These are phyloP conservation scores for Polyergus mexicanus DNA, from an alignment of 1,140 invertebrate species.

Conservation along the genomic window DNA sequence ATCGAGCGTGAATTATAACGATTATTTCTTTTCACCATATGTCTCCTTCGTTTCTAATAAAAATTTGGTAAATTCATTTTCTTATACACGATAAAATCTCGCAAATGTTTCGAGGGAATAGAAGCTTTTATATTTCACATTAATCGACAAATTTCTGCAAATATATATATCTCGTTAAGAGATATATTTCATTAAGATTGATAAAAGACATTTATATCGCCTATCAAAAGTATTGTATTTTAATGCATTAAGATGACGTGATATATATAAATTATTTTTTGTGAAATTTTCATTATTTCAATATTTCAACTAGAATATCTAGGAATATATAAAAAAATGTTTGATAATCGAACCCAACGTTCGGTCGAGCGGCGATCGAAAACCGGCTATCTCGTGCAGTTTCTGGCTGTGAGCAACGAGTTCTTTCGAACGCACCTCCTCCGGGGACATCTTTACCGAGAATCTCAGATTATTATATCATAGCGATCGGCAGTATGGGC, in stretches of 20 bases:
- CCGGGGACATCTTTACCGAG: constrained; percentile 51
- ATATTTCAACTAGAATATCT: not conserved
- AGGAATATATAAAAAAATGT: not conserved
- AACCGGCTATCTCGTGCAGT: constrained; percentile 54
- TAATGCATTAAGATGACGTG: not conserved
- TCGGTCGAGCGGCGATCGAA: not conserved
- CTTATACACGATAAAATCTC: too few species aligned
- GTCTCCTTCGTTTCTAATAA: not conserved
- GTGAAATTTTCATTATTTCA: not conserved
- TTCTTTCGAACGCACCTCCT: constrained; percentile 53
- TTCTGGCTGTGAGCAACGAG: constrained; percentile 50
- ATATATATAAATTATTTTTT: not conserved
- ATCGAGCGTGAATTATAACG: not conserved
- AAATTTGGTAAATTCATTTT: not conserved
- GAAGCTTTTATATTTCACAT: not conserved
- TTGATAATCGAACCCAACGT: constrained; percentile 5
- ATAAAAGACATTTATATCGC: too few species aligned
- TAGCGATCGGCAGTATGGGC: constrained; percentile 47
- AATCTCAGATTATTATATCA: constrained; percentile 62
- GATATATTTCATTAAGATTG: too few species aligned
- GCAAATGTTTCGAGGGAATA: not conserved
- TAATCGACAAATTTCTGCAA: too few species aligned
- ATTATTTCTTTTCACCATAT: not conserved
- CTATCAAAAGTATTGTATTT: too few species aligned
- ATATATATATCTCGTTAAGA: too few species aligned